Evolutionary conservation across 2,797 vertebrate genomes (phyloP), one percentile per base, ranked within the genome.

Genomic region (Choloepus didactylus): DNA sequence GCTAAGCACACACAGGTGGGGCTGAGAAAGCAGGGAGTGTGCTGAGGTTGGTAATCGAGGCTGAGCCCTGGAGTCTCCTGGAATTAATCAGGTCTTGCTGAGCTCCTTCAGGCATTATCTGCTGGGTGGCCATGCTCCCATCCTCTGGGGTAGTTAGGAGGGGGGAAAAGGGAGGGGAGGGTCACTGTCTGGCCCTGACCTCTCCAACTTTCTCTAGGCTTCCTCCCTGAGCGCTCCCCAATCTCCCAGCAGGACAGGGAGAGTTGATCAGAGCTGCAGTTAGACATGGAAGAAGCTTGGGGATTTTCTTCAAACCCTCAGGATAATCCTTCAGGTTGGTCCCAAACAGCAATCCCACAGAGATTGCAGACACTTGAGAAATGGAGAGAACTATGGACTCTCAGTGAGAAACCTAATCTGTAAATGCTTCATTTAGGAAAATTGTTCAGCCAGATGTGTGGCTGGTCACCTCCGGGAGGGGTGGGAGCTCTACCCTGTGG

Each of bases 21-120:
- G 38, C 46, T 86, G 87, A 67, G 73, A 70, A 95, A 93, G 73
- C 49, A n/a, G 87, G 41, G 44, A 93, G 56, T 66, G 56, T 82
- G 81, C 89, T 75, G 15, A 62, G 64, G 2, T 72, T 38, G 0
- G 0, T 1, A 7, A 23, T 87, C 25, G 62, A 66, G 51, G 82
- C 35, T 38, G 70, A 76, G 67, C 75, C 9, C 56, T 64, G 0
- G 8, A 83, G 66, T 93, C 59, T 84, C 27, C 83, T 19, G 73
- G 60, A 73, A 31, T 76, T 49, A 44, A 35, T 25, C 9, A 67
- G 44, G 35, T 54, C 72, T 83, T 79, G 38, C 72, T 85, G 83
- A 87, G 12, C 1, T 2, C 85, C 93, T 82, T 16, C 49, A 67
- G n/a, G 29, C n/a, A 69, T 35, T 62, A 41, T 72, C 25, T 44